phyloP scores from a whole-genome alignment of 2,797 vertebrate genomes.

The Huso huso region DNA sequence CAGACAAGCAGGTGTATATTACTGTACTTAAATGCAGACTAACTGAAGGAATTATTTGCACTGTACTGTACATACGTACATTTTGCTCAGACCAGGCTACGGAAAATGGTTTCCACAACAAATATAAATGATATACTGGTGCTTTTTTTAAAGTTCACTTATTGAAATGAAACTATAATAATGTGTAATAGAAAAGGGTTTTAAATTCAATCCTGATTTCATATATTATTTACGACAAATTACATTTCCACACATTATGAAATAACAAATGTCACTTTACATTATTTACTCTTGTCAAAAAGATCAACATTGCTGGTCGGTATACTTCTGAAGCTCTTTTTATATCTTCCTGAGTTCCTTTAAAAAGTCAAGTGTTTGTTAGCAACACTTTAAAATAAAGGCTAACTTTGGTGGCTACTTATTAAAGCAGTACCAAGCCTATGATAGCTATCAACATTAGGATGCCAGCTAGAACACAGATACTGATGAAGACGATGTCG shows the following conservation, averaged over 20 bases:
- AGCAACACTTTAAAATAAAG: no score
- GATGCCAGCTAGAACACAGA: slow-evolving; percentile 88
- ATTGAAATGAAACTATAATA: no score
- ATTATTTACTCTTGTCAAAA: neutral
- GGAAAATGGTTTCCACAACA: neutral
- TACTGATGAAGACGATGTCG: slow-evolving; percentile 88
- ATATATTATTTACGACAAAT: no score
- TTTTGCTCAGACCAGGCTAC: no score
- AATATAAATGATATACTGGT: neutral
- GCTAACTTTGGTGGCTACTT: neutral
- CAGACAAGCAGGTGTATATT: neutral
- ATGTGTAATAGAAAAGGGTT: no score
- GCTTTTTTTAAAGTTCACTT: no score
- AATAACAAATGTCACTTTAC: no score
- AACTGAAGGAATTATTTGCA: neutral
- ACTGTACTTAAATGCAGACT: neutral
- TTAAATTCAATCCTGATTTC: no score
- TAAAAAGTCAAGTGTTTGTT: no score
- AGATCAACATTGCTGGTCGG: neutral
- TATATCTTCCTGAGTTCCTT: no score
- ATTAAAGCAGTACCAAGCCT: slow-evolving; percentile 83
- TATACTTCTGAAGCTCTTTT: no score
- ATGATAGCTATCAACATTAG: slow-evolving; percentile 91
- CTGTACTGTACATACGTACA: neutral
- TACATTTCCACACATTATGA: no score